Evolutionary conservation across 2,113 vertebrate species (phyloP), one percentile per base, ranked within the genome.

Genomic region (Labrus mixtus): DNA sequence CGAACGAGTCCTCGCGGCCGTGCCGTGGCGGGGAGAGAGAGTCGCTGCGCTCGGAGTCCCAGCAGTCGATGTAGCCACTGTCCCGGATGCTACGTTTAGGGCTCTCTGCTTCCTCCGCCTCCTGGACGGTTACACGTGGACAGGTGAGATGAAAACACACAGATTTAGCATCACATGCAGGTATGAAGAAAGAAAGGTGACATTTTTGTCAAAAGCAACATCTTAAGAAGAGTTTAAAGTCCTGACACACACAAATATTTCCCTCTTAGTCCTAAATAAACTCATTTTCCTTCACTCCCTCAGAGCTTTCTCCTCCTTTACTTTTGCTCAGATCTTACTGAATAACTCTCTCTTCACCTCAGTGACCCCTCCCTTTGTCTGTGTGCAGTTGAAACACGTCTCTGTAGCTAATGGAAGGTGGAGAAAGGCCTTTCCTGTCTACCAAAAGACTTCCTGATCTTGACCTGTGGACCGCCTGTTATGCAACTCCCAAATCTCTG

Each of bases 61-160:
- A 99, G 93, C 96, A 97, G 93, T 99, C 98, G 66, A 99, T 94
- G 68, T 99, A 99, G 81, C 98, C 98, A 0, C 98, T 99, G 95
- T 99, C 98, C 45, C 98, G 96, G 79, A 98, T 96, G 86, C 95
- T 97, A 81, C 95, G 95, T 67, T 96, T 96, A 0, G 97, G 96
- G 79, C 98, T 98, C 77, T 98, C 97, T 25, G 95, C 88, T 68
- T 97, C 96, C 81, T 98, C 97, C 0, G 95, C 95, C 91, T 98
- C 97, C 98, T 99, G 76, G 54, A 59, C 20, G 74, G n/a, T 33
- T 22, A 63, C 0, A 48, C 10, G 82, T 6, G 45, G 15, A 63
- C n/a, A 57, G 1, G 22, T 50, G 54, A 39, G 12, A 63, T 23
- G 19, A 46, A 46, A 19, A 60, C 37, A 46, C n/a, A 55, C 8